A percentile compares a stretch with the other conserved stretches of the same genome.
Evolutionary conservation across 2,888 invertebrate genomes (phyloP).

Genomic region (Philereme vetulata): DNA sequence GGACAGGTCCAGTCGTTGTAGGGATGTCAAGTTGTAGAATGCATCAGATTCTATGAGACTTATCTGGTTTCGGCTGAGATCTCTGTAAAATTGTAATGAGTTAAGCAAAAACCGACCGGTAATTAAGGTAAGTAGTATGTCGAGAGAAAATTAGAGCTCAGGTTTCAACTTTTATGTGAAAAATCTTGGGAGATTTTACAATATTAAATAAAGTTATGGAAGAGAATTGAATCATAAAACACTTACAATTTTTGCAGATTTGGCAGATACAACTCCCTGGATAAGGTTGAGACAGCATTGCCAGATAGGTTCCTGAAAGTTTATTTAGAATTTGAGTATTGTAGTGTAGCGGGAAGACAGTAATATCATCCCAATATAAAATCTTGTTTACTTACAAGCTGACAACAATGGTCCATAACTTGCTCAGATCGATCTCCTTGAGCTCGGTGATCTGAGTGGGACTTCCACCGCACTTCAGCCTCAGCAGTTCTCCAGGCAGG

Average conservation of each 20-base stretch:
- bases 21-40: slow-evolving; percentile 88
- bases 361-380: neutral
- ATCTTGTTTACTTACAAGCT: slow-evolving; percentile 84
- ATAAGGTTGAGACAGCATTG: slow-evolving; percentile 84
- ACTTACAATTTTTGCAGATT: slow-evolving; percentile 89
- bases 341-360: neutral
- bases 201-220: slow-evolving; percentile 21
- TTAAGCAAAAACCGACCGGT: neutral
- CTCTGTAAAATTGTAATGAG: slow-evolving; percentile 72
- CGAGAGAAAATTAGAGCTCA: too few species aligned
- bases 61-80: slow-evolving; percentile 92
- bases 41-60: slow-evolving; percentile 88
- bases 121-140: too few species aligned
- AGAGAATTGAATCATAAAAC: too few species aligned
- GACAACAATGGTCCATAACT: slow-evolving; percentile 84
- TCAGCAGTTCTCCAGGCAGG: slow-evolving; percentile 82
- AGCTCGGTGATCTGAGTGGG: slow-evolving; percentile 84
- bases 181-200: slow-evolving; percentile 17
- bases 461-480: slow-evolving; percentile 85
- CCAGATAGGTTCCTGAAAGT: slow-evolving; percentile 86
- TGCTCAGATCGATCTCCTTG: slow-evolving; percentile 85
- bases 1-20: slow-evolving; percentile 88
- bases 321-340: slow-evolving; percentile 30
- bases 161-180: too few species aligned
- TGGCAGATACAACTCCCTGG: slow-evolving; percentile 85